Percentiles rank a stretch among this genome's conserved stretches.
phyloP scores from a whole-genome alignment of 1,140 invertebrate genomes.

The Lasioglossum albipes region DNA sequence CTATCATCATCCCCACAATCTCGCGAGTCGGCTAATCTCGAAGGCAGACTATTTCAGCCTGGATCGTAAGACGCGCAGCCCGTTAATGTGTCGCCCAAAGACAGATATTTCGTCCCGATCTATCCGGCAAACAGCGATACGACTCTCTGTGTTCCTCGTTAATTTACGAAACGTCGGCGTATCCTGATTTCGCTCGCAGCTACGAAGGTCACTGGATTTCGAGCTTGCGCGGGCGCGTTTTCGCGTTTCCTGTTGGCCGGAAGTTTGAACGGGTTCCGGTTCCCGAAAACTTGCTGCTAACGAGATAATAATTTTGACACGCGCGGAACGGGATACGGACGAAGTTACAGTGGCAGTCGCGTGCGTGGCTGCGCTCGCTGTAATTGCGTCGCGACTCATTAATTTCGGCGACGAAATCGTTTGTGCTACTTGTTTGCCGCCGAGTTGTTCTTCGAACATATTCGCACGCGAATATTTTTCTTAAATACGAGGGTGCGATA shows the following conservation, averaged over 20 bases:
- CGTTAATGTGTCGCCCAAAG: too few species aligned
- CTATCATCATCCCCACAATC: too few species aligned
- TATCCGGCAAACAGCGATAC: not conserved
- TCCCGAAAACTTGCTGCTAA: constrained; percentile 33
- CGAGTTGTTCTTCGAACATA: too few species aligned
- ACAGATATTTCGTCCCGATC: too few species aligned
- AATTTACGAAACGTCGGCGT: constrained; percentile 27
- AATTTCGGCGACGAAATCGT: too few species aligned
- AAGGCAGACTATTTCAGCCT: too few species aligned
- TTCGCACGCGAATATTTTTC: too few species aligned
- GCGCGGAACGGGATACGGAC: constrained; percentile 21
- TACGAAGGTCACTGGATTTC: not conserved
- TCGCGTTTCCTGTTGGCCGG: constrained; percentile 20
- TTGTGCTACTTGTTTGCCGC: too few species aligned
- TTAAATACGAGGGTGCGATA: too few species aligned
- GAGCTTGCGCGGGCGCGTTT: not conserved
- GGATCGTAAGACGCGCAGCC: too few species aligned
- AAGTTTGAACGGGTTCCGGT: constrained; percentile 27
- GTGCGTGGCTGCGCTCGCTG: not conserved
- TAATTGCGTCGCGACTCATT: not conserved
- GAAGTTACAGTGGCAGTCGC: constrained; percentile 16
- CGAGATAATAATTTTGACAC: constrained; percentile 47
- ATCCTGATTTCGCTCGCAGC: constrained; percentile 14
- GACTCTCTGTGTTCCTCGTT: not conserved
- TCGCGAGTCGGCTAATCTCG: too few species aligned